Conservation (phyloP, 2,888 invertebrate genomes). For the Drosophila melanosoma region DNA sequence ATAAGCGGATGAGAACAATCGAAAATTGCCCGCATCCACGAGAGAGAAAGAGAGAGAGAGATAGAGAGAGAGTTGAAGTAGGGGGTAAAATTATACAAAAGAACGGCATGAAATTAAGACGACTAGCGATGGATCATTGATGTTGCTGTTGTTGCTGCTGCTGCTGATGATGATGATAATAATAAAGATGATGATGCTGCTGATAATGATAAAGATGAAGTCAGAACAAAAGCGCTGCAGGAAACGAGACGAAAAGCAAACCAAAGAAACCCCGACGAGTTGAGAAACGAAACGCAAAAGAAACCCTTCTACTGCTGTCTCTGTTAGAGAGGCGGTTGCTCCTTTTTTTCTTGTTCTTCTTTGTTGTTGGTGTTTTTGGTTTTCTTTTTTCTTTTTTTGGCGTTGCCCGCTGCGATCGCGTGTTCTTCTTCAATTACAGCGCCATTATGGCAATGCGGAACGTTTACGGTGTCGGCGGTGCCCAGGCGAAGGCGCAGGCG, state of each 20-base stretch:
- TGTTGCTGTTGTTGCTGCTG: constrained; percentile 30
- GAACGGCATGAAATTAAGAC: constrained; percentile 75
- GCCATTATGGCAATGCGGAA: constrained; percentile 77
- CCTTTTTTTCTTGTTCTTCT: constrained; percentile 20
- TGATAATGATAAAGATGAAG: constrained; percentile 48
- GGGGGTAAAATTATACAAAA: constrained; percentile 51
- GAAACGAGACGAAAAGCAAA: constrained; percentile 36
- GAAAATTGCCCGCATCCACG: constrained; percentile 61
- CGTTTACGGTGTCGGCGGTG: constrained; percentile 67
- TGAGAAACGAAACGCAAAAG: constrained; percentile 9
- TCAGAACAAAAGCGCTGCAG: constrained; percentile 62
- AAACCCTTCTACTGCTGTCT: constrained; percentile 53
- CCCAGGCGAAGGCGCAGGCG: constrained; percentile 35
- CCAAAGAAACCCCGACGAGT: constrained; percentile 11
- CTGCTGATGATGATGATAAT: constrained; percentile 9
- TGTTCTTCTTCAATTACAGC: constrained; percentile 81
- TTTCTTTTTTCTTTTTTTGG: not conserved
- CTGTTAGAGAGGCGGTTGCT: constrained; percentile 34
- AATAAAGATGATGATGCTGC: constrained; percentile 9
- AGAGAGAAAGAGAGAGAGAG: not conserved
- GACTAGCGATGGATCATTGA: constrained; percentile 69
- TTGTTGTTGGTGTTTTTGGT: not conserved
- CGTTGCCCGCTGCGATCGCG: constrained; percentile 66
- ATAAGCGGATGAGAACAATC: constrained; percentile 49
- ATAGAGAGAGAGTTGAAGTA: not conserved